These are phyloP conservation scores for Notarius quadriscutis DNA, from an alignment of 2,113 vertebrate genomes.

Conservation along the genomic window DNA sequence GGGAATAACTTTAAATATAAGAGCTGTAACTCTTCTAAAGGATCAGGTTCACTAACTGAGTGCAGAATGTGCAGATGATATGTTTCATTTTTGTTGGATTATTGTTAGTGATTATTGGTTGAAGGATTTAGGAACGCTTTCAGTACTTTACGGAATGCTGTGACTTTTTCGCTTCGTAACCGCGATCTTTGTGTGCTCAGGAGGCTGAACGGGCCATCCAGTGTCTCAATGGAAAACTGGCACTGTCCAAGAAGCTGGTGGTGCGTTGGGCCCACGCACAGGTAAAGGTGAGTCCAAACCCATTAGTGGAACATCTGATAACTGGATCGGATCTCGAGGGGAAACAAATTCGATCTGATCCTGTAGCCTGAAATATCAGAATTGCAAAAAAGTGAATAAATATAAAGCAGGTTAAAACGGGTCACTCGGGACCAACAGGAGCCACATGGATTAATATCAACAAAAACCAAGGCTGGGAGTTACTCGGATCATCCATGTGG, in stretches of 20 bases:
- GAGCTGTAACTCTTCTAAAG: neutral
- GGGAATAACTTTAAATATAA: no score
- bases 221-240: constrained; percentile 94
- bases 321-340: neutral
- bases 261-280: constrained; percentile 97
- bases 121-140: no score
- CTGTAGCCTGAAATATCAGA: neutral
- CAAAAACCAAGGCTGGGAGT: neutral
- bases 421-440: neutral
- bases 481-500: neutral
- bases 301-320: no score
- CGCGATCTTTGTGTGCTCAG: constrained; percentile 62
- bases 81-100: neutral
- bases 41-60: neutral
- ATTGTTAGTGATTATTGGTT: neutral
- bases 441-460: neutral
- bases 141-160: neutral
- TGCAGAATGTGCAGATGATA: neutral
- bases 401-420: neutral
- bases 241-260: constrained; percentile 95
- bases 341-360: neutral
- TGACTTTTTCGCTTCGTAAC: neutral
- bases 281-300: constrained; percentile 80
- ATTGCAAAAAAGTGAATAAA: neutral
- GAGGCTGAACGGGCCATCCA: constrained; percentile 96